Percentiles rank a stretch among this genome's conserved stretches.
These are phyloP conservation scores for Cheilosia urbana DNA, from an alignment of 2,888 invertebrate species.

Conservation along the genomic window DNA sequence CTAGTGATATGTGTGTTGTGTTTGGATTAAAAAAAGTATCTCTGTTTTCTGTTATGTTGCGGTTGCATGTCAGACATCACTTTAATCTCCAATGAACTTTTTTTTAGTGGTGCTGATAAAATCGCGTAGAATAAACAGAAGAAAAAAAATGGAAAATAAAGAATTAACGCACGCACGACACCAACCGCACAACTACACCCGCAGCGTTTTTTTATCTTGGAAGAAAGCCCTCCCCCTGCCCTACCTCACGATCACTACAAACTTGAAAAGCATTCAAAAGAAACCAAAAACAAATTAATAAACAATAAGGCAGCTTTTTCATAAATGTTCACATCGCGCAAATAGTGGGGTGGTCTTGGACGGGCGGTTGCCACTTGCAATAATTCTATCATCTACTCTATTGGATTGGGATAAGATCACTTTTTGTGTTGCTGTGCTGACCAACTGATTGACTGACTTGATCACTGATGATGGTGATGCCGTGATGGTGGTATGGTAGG, in stretches of 20 bases:
- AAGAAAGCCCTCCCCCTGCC: not conserved
- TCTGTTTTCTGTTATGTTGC: not conserved
- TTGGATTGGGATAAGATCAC: constrained; percentile 28
- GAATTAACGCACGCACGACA: not conserved
- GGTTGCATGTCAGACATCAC: constrained; percentile 13
- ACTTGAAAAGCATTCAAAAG: constrained; percentile 8
- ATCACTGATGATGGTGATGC: not conserved
- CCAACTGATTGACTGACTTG: not conserved
- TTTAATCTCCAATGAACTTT: constrained; percentile 1
- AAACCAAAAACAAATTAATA: constrained; percentile 1
- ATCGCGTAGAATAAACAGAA: not conserved
- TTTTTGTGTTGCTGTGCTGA: constrained; percentile 7
- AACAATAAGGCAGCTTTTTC: constrained; percentile 29
- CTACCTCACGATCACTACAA: constrained; percentile 3
- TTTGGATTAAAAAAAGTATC: not conserved
- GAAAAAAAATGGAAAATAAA: not conserved
- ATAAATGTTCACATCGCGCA: not conserved
- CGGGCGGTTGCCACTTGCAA: not conserved
- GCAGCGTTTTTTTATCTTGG: constrained; percentile 11
- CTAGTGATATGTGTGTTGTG: not conserved
- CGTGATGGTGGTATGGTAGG: not conserved
- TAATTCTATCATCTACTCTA: not conserved
- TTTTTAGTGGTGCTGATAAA: constrained; percentile 13
- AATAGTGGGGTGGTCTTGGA: no score
- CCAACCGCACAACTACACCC: not conserved